Conservation (phyloP, 2,888 invertebrate genomes). For the Ischnura elegans region DNA sequence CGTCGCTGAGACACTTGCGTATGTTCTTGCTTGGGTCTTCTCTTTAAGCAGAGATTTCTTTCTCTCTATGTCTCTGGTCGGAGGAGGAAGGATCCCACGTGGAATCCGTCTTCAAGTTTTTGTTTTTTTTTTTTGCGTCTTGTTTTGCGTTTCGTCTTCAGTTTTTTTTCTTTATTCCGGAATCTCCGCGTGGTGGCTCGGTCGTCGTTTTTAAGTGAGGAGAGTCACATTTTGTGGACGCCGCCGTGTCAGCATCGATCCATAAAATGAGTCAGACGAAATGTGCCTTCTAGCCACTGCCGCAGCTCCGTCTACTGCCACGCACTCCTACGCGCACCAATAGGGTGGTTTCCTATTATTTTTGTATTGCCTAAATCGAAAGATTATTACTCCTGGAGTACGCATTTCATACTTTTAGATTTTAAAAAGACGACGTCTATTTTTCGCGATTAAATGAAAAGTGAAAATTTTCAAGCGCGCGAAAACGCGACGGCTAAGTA, state of each 20-base stretch:
- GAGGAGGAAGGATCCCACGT: neutral
- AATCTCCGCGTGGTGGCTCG: slow-evolving; percentile 11
- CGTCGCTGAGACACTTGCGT: neutral
- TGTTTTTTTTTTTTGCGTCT: neutral
- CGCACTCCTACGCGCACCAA: neutral
- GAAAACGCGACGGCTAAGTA: too few relatives aligned
- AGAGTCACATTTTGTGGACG: neutral
- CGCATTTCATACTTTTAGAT: too few relatives aligned
- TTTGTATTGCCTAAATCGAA: too few relatives aligned
- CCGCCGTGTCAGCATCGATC: slow-evolving; percentile 1
- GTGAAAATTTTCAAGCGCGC: too few relatives aligned
- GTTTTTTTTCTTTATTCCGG: neutral
- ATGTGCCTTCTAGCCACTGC: neutral
- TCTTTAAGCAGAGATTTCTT: neutral
- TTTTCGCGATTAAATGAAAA: too few relatives aligned
- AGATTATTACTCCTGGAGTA: too few relatives aligned
- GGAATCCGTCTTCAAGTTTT: neutral
- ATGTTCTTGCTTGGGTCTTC: neutral
- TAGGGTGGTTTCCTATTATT: too few relatives aligned
- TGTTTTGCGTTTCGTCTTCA: neutral
- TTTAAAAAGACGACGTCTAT: too few relatives aligned
- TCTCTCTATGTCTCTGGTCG: neutral
- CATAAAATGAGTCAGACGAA: neutral
- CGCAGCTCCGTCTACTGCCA: neutral
- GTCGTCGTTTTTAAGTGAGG: neutral